Base-by-base conservation (phyloP, 1,140 invertebrate species). In the Drosophila kanapiae region DNA sequence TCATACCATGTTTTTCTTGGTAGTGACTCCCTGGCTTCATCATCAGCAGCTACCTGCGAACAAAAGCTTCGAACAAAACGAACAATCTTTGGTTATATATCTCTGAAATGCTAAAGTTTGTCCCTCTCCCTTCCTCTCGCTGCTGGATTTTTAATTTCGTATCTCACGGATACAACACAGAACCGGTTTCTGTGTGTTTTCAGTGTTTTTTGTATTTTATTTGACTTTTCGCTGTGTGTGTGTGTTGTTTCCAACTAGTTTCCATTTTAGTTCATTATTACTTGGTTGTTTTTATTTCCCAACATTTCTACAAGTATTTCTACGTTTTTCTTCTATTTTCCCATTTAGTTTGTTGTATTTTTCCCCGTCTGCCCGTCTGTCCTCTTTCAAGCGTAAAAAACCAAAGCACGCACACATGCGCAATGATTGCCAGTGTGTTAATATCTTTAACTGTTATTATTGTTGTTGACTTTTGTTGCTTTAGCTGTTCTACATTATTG, bases 371-470 rank as follows among this genome's bases (percentile, higher is more conserved):
- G n/a, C 14, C 35, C 6, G 18, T 35, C 47, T 49, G 56, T 38
- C 72, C 63, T 78, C 71, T 57, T 40, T 70, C 47, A 67, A 77
- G 83, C 83, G 84, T 80, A 76, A 80, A 87, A 37, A 87, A 77
- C 48, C 76, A 62, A 74, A 82, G 68, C 83, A 88, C 83, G 83
- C 80, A 87, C 83, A 87, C 83, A 87, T 87, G 83, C 83, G 83
- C 83, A 88, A 53, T 87, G 80, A 77, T 57, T 72, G 76, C 31
- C 29, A 48, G 43, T 72, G 59, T 80, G 76, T 84, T 84, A 84
- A 84, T 84, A 84, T 68, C 78, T 84, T 90, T 88, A 87, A 90
- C 85, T 72, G 84, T 88, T 88, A 84, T 88, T 77, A 78, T 79
- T 76, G 67, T 56, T 72, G 69, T 56, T 72, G 65, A 31, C 35